Conservation (phyloP, 2,888 invertebrate genomes). For the Leucoma salicis region DNA sequence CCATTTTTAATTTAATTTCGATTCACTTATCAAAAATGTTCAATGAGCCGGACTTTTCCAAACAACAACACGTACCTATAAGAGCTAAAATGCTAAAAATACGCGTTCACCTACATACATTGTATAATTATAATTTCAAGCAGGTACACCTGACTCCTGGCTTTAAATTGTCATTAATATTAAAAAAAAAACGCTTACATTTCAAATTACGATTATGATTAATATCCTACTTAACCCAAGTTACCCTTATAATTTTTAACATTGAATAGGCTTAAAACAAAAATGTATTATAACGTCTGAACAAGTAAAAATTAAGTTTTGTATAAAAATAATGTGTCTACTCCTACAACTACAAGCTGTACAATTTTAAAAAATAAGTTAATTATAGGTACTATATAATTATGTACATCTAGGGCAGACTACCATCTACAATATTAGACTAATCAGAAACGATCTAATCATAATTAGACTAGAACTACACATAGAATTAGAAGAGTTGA, state of each 20-base stretch:
- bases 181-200: conserved; percentile 13
- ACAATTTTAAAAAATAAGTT: conserved; percentile 27
- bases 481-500: conserved; percentile 29
- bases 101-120: conserved; percentile 8
- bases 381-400: no score
- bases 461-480: conserved; percentile 22
- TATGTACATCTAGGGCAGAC: conserved; percentile 29
- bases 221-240: conserved; percentile 22
- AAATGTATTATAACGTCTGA: conserved; percentile 17
- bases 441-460: conserved; percentile 28
- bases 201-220: conserved; percentile 9
- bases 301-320: conserved; percentile 21
- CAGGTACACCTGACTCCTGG: conserved; percentile 58
- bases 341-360: conserved; percentile 36
- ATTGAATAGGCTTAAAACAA: conserved; percentile 19
- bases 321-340: conserved; percentile 47
- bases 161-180: conserved; percentile 18
- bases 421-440: conserved; percentile 14
- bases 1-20: conserved; percentile 59
- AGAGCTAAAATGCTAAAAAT: conserved; percentile 11
- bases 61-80: conserved; percentile 12
- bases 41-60: conserved; percentile 41
- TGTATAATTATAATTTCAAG: conserved; percentile 17
- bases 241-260: conserved; percentile 27
- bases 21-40: conserved; percentile 49